Conservation (phyloP, 92 coral and sea anemone species). For the Umimayanthus kanabou region DNA sequence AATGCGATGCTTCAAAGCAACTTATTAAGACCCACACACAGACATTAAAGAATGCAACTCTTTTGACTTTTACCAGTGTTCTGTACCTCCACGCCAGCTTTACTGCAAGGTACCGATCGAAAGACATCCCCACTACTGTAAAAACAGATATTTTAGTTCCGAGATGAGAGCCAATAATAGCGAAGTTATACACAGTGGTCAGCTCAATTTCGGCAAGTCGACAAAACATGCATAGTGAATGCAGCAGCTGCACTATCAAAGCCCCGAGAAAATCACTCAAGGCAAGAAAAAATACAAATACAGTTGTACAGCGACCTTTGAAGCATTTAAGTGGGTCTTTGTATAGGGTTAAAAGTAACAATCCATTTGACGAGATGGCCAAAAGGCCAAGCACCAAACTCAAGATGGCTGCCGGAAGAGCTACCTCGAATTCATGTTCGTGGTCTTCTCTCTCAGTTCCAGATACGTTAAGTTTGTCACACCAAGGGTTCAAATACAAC, state of each 20-base stretch:
- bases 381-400: conserved; percentile 59
- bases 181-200: conserved; percentile 24
- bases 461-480: neutral
- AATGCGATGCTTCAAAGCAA: conserved; percentile 62
- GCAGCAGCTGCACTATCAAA: conserved; percentile 51
- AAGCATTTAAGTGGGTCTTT: conserved; percentile 69
- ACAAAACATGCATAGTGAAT: conserved; percentile 56
- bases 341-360: conserved; percentile 64
- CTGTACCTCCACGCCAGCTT: conserved; percentile 61
- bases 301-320: conserved; percentile 55
- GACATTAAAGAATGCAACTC: conserved; percentile 42
- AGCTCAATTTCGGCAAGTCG: conserved; percentile 14
- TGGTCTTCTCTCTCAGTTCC: neutral
- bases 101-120: conserved; percentile 67
- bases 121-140: conserved; percentile 62
- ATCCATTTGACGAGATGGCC: conserved; percentile 59
- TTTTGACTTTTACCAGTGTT: conserved; percentile 46
- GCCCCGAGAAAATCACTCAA: conserved; percentile 67
- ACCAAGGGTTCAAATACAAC: neutral
- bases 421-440: conserved; percentile 17
- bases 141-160: conserved; percentile 67
- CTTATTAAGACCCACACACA: conserved; percentile 53
- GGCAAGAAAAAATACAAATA: conserved; percentile 60
- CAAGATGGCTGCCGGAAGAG: conserved; percentile 53
- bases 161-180: conserved; percentile 55